These are phyloP conservation scores for Lutra lutra DNA, from an alignment of 2,797 vertebrate genomes.

Conservation along the genomic window DNA sequence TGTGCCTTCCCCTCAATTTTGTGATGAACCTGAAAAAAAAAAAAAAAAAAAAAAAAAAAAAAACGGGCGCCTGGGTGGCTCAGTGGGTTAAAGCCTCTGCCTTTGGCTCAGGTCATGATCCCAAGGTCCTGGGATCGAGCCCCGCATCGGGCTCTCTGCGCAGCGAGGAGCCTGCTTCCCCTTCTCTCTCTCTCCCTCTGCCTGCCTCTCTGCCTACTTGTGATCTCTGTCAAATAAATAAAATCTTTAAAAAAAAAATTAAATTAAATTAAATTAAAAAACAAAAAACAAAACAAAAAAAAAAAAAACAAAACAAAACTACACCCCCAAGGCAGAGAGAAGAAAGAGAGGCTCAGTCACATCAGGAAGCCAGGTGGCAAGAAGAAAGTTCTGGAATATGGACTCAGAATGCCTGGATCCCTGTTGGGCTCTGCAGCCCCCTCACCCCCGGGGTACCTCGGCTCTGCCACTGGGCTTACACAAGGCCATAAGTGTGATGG, in stretches of 20 bases:
- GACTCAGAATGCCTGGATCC: background rate
- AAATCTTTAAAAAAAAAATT: too few relatives aligned
- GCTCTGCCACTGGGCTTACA: background rate
- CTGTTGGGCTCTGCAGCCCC: rapidly evolving
- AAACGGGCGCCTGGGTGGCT: too few relatives aligned
- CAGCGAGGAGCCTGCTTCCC: too few relatives aligned
- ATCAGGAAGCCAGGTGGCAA: background rate
- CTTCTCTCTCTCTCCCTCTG: too few relatives aligned
- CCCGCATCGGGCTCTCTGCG: too few relatives aligned
- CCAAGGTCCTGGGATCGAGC: too few relatives aligned
- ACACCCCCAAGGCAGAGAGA: background rate
- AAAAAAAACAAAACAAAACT: background rate
- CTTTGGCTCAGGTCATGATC: too few relatives aligned
- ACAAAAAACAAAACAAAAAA: background rate
- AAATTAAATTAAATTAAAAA: too few relatives aligned
- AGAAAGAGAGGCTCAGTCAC: background rate
- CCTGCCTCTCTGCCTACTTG: too few relatives aligned
- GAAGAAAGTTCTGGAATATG: background rate
- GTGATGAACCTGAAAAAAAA: background rate
- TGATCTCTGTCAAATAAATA: too few relatives aligned
- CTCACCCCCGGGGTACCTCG: background rate
- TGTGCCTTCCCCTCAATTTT: background rate
- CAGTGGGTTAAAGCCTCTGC: too few relatives aligned
- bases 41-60: background rate
- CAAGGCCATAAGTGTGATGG: rapidly evolving